These are phyloP conservation scores for Anguilla anguilla DNA, from an alignment of 2,797 vertebrate species.

Conservation along the genomic window DNA sequence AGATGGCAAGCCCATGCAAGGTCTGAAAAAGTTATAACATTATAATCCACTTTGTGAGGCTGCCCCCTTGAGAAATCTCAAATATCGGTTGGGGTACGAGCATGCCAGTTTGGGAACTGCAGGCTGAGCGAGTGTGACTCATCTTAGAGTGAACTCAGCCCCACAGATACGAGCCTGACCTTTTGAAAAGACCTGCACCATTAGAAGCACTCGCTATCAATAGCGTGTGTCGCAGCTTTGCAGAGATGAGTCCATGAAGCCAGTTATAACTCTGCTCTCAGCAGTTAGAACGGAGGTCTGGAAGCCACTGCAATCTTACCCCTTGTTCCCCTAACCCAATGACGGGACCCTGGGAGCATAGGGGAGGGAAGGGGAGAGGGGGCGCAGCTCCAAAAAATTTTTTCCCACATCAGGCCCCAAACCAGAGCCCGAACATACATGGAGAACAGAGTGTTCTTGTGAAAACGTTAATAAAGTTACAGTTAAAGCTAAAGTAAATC, in stretches of 20 bases:
- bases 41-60: not conserved
- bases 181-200: slow-evolving; percentile 49
- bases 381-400: not conserved
- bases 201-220: slow-evolving; percentile 44
- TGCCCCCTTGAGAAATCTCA: not conserved
- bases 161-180: slow-evolving; percentile 52
- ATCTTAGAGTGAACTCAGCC: slow-evolving; percentile 42
- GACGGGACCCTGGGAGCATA: not conserved
- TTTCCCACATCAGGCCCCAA: not conserved
- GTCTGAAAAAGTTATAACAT: not conserved
- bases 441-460: not conserved
- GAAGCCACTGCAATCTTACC: not conserved
- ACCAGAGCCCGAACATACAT: not conserved
- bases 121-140: slow-evolving; percentile 58
- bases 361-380: not conserved
- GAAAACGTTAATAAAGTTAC: not conserved
- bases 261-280: slow-evolving; percentile 28
- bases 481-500: not conserved
- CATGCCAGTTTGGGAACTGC: slow-evolving; percentile 2
- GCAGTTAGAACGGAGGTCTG: slow-evolving; percentile 50
- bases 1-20: not conserved
- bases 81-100: not conserved
- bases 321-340: not conserved
- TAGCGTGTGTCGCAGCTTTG: slow-evolving; percentile 43
- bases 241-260: slow-evolving; percentile 32